Conservation (phyloP, 2,888 invertebrate genomes). For the Drosophila setosimentum region DNA sequence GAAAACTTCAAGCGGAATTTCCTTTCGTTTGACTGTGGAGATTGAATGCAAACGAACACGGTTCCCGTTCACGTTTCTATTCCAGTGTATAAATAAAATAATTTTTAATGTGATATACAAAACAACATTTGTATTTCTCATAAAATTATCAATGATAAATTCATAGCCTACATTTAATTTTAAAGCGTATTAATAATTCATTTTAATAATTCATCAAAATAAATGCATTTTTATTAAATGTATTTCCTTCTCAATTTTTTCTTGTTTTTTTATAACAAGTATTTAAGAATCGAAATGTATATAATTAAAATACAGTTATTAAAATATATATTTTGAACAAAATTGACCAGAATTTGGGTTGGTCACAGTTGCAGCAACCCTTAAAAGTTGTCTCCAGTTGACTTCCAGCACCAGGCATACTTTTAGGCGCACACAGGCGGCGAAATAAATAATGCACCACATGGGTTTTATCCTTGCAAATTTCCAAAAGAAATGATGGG, state of each 20-base stretch:
- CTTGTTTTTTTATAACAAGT: neutral
- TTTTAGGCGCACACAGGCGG: neutral
- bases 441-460: neutral
- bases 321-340: neutral
- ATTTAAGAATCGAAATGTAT: neutral
- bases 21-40: conserved; percentile 79
- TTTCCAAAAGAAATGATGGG: neutral
- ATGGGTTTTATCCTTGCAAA: neutral
- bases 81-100: neutral
- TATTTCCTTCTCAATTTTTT: neutral
- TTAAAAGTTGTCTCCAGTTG: neutral
- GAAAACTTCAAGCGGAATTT: conserved; percentile 84
- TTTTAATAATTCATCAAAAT: neutral
- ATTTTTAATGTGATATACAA: neutral
- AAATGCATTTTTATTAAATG: neutral
- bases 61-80: neutral
- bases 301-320: neutral
- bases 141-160: neutral
- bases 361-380: neutral
- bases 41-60: conserved; percentile 1
- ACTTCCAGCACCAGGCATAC: neutral
- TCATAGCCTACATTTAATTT: neutral
- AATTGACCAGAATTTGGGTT: neutral
- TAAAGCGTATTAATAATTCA: neutral
- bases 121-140: neutral